Percentiles rank a stretch among this genome's conserved stretches.
phyloP scores from a whole-genome alignment of 2,113 vertebrate genomes.

The Morone chrysops region DNA sequence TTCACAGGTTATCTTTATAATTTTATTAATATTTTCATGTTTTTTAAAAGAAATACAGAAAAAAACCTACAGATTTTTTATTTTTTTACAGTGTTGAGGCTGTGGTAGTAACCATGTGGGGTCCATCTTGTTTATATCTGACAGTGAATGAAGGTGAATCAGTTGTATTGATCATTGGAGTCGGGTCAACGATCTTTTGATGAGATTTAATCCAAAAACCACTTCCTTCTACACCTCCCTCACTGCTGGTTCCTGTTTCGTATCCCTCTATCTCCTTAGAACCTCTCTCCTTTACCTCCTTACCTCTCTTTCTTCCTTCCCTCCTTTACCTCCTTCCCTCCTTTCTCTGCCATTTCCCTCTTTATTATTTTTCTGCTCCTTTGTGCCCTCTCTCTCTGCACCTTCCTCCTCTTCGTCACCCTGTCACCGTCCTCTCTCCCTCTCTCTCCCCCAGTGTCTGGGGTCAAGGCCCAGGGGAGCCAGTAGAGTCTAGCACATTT shows the following conservation, averaged over 20 bases:
- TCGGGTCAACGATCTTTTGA: not conserved
- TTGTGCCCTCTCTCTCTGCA: not conserved
- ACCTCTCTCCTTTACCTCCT: not conserved
- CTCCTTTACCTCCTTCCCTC: not conserved
- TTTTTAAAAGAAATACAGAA: too few species aligned
- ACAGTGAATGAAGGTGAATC: too few species aligned
- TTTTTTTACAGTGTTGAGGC: too few species aligned
- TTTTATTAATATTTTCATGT: too few species aligned
- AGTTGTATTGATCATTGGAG: slow-evolving; percentile 24
- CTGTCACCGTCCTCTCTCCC: not conserved
- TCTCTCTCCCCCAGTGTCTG: not conserved
- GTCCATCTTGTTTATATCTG: too few species aligned
- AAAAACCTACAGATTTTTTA: too few species aligned
- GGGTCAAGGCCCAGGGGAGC: slow-evolving; percentile 40
- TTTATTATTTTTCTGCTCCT: not conserved
- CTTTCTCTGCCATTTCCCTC: not conserved
- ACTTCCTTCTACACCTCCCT: not conserved
- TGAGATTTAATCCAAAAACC: not conserved
- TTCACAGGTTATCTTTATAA: too few species aligned
- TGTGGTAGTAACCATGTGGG: too few species aligned
- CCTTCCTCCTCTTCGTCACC: not conserved
- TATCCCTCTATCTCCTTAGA: not conserved
- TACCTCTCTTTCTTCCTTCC: not conserved
- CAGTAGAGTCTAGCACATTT: slow-evolving; percentile 43
- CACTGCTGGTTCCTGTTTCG: too few species aligned